Percentiles rank a stretch among this genome's conserved stretches.
Conservation (phyloP, 2,797 vertebrate genomes). For the Sebastes reedi region DNA sequence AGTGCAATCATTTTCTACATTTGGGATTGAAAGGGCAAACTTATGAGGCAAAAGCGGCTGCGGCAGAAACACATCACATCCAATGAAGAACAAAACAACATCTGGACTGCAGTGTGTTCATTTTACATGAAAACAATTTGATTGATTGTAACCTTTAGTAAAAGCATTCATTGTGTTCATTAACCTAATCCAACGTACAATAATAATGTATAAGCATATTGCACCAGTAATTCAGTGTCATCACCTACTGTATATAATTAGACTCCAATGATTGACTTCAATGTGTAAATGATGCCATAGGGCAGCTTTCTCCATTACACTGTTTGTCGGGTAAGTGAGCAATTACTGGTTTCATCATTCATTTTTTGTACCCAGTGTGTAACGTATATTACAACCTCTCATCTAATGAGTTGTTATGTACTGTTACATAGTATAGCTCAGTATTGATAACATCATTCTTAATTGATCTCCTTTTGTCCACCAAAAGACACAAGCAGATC, state of each 20-base stretch:
- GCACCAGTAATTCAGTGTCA: neutral
- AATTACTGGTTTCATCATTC: neutral
- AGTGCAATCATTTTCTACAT: neutral
- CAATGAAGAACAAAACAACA: neutral
- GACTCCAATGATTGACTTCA: neutral
- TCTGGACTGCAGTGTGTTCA: neutral
- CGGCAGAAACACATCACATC: neutral
- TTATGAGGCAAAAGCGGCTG: neutral
- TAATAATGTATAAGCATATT: neutral
- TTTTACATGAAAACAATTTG: neutral
- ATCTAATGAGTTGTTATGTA: neutral
- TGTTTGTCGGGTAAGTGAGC: neutral
- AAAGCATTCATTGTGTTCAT: neutral
- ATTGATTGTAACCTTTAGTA: neutral
- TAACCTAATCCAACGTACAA: neutral
- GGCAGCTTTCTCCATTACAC: neutral
- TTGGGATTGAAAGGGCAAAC: neutral
- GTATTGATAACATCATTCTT: neutral
- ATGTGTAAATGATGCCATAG: neutral
- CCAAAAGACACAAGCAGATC: neutral
- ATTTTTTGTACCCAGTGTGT: neutral
- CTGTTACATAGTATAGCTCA: neutral
- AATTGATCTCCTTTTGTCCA: constrained; percentile 1
- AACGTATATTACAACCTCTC: neutral
- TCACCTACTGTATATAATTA: neutral